phyloP scores from a whole-genome alignment of 2,113 vertebrate genomes.

The Papio anubis region DNA sequence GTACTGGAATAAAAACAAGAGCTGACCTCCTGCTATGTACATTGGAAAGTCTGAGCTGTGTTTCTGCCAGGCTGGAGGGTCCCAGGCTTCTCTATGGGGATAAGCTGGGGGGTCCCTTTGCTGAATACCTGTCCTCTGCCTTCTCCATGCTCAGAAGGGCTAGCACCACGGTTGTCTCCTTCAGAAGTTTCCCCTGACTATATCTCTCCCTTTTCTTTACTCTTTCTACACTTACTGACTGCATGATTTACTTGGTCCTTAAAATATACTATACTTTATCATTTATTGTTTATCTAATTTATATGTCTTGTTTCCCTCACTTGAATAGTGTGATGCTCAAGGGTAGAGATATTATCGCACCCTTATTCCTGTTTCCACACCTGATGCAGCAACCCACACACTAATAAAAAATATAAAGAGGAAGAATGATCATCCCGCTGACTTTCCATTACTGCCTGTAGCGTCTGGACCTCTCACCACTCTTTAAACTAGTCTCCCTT shows the following conservation, averaged over 20 bases:
- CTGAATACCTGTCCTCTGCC: neutral
- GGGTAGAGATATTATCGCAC: neutral
- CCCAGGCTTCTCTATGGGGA: neutral
- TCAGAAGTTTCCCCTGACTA: neutral
- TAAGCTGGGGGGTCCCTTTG: neutral
- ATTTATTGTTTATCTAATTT: slow-evolving; percentile 1
- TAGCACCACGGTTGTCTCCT: neutral
- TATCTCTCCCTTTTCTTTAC: neutral
- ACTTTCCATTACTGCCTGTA: neutral
- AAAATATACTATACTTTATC: neutral
- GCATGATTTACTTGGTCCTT: neutral
- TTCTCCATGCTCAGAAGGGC: neutral
- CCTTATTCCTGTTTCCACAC: neutral
- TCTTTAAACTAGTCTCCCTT: neutral
- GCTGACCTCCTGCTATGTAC: neutral
- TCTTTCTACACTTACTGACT: neutral
- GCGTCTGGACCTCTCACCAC: neutral
- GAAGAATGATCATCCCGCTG: neutral
- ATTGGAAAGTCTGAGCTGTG: neutral
- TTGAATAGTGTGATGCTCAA: neutral
- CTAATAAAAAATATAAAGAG: neutral
- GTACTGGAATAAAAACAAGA: neutral
- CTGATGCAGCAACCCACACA: neutral
- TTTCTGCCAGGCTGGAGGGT: neutral
- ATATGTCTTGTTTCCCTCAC: neutral